These are phyloP conservation scores for Anguilla obscura DNA, from an alignment of 2,797 vertebrate species.

Conservation along the genomic window DNA sequence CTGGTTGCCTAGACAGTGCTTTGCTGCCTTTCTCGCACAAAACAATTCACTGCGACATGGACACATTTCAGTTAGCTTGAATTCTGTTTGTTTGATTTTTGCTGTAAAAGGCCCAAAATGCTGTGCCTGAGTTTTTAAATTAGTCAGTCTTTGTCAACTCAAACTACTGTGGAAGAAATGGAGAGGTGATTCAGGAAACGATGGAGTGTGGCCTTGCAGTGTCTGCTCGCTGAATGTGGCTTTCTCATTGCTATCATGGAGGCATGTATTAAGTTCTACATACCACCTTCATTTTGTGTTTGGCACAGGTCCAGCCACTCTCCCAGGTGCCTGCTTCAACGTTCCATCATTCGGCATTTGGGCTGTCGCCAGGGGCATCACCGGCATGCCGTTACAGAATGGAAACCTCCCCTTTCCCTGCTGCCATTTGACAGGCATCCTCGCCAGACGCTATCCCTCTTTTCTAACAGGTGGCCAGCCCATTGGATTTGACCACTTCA, in stretches of 20 bases:
- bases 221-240: neutral
- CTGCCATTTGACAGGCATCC: conserved; percentile 32
- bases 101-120: neutral
- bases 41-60: neutral
- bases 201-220: neutral
- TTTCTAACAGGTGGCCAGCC: conserved; percentile 34
- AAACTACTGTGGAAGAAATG: neutral
- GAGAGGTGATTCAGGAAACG: neutral
- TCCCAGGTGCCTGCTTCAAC: conserved; percentile 14
- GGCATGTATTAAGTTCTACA: conserved; percentile 15
- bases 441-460: conserved; percentile 40
- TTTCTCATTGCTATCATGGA: neutral
- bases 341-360: conserved; percentile 15
- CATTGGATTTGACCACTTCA: conserved; percentile 38
- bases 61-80: neutral
- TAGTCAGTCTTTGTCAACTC: neutral
- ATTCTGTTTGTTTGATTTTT: neutral
- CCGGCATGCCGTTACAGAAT: conserved; percentile 21
- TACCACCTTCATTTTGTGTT: neutral
- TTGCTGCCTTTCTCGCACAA: too few relatives aligned
- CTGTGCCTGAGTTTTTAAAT: neutral
- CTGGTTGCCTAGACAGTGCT: too few relatives aligned
- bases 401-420: conserved; percentile 31
- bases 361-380: conserved; percentile 11
- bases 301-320: neutral